Conservation (phyloP, 2,113 vertebrate genomes). For the Misgurnus anguillicaudatus region DNA sequence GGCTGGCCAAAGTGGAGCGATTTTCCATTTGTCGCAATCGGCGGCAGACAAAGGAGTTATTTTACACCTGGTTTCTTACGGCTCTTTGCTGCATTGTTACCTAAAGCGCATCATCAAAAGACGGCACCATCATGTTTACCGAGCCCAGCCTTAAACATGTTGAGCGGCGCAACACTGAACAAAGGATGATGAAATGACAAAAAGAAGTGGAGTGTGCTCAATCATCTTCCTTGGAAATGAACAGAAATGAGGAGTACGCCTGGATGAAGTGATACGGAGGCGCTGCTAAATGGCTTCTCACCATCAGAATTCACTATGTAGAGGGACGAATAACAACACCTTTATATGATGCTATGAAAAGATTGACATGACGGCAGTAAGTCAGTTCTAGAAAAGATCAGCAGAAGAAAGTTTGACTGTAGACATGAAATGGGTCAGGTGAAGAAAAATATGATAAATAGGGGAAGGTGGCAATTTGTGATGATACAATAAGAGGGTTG, state of each 20-base stretch:
- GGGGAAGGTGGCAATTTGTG: background rate
- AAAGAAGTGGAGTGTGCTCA: constrained; percentile 56
- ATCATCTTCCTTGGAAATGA: constrained; percentile 54
- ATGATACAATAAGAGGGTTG: constrained; percentile 38
- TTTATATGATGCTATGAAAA: constrained; percentile 46
- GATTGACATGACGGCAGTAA: constrained; percentile 50
- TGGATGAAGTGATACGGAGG: constrained; percentile 45
- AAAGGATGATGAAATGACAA: constrained; percentile 55
- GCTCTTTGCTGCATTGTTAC: constrained; percentile 31
- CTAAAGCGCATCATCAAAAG: constrained; percentile 38
- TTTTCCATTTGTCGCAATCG: constrained; percentile 44
- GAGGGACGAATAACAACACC: constrained; percentile 19
- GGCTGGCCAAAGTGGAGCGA: constrained; percentile 37
- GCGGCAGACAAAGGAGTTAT: constrained; percentile 20
- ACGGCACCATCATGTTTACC: constrained; percentile 29
- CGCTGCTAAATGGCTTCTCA: constrained; percentile 30
- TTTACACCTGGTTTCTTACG: constrained; percentile 46
- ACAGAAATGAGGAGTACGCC: constrained; percentile 41
- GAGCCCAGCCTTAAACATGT: constrained; percentile 27
- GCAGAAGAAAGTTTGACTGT: constrained; percentile 10
- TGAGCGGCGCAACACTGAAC: constrained; percentile 27
- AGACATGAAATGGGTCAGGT: constrained; percentile 35
- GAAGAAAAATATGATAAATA: constrained; percentile 46
- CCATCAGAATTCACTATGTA: constrained; percentile 40
- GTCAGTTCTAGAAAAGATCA: constrained; percentile 24